These are phyloP conservation scores for Odontomachus brunneus DNA, from an alignment of 1,140 invertebrate genomes.

Conservation along the genomic window DNA sequence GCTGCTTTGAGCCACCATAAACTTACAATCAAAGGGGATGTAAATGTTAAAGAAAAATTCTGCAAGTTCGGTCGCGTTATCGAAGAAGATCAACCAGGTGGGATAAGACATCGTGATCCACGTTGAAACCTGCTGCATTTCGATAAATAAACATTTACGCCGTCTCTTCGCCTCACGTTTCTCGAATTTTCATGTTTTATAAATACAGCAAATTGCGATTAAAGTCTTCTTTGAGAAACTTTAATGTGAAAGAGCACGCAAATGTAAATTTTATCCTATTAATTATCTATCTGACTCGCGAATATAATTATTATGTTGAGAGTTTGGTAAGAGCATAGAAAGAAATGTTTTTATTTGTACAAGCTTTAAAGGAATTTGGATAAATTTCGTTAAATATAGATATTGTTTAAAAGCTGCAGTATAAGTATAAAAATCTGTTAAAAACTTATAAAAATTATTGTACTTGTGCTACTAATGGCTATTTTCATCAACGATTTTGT, in stretches of 20 bases:
- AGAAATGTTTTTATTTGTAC: too few relatives aligned
- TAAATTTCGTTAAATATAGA: too few relatives aligned
- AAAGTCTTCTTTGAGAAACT: not conserved
- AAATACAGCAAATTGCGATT: not conserved
- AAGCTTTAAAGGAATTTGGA: too few relatives aligned
- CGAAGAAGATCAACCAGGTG: constrained; percentile 81
- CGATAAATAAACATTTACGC: constrained; percentile 36
- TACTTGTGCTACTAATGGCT: too few relatives aligned
- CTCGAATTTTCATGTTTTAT: not conserved
- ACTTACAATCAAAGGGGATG: constrained; percentile 78
- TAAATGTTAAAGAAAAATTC: constrained; percentile 77
- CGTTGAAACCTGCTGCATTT: constrained; percentile 64
- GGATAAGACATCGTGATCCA: constrained; percentile 83
- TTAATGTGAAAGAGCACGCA: not conserved
- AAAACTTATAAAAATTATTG: too few relatives aligned
- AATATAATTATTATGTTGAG: too few relatives aligned
- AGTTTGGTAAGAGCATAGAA: too few relatives aligned
- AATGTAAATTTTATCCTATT: too few relatives aligned
- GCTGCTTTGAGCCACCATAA: constrained; percentile 73
- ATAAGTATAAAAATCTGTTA: too few relatives aligned
- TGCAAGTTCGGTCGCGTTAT: constrained; percentile 69
- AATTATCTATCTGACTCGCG: too few relatives aligned
- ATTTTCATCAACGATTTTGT: not conserved
- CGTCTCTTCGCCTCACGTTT: not conserved
- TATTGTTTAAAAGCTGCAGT: too few relatives aligned